These are phyloP conservation scores for Strongylocentrotus purpuratus DNA, from an alignment of 35 echinoderm and acorn worm genomes.

Conservation along the genomic window DNA sequence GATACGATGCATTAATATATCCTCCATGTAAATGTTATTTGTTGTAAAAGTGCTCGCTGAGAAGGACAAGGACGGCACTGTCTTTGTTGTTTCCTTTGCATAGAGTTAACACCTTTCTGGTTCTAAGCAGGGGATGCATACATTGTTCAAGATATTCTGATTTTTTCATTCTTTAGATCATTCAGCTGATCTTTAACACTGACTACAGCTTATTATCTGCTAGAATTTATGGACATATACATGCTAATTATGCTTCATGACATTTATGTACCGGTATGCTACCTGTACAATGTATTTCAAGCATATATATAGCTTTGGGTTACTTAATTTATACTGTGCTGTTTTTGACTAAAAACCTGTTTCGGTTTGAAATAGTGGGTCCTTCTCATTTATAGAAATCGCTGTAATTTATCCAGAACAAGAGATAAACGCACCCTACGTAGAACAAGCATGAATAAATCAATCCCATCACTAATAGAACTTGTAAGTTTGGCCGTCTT, in stretches of 20 bases:
- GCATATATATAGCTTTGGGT: neutral
- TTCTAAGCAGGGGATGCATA: too few relatives aligned
- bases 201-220: too few relatives aligned
- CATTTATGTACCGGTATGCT: neutral
- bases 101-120: too few relatives aligned
- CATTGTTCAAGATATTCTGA: neutral
- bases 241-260: neutral
- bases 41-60: neutral
- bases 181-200: too few relatives aligned
- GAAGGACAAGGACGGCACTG: neutral
- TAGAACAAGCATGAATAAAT: neutral
- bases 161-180: neutral
- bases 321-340: neutral
- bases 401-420: neutral
- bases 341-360: neutral
- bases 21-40: neutral
- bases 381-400: neutral
- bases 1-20: neutral
- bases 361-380: neutral
- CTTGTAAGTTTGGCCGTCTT: neutral
- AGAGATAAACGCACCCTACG: neutral
- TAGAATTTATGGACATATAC: too few relatives aligned
- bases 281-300: too few relatives aligned
- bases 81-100: too few relatives aligned
- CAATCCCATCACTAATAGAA: neutral